phyloP scores from a whole-genome alignment of 2,888 invertebrate species.

The Eupithecia subfuscata region DNA sequence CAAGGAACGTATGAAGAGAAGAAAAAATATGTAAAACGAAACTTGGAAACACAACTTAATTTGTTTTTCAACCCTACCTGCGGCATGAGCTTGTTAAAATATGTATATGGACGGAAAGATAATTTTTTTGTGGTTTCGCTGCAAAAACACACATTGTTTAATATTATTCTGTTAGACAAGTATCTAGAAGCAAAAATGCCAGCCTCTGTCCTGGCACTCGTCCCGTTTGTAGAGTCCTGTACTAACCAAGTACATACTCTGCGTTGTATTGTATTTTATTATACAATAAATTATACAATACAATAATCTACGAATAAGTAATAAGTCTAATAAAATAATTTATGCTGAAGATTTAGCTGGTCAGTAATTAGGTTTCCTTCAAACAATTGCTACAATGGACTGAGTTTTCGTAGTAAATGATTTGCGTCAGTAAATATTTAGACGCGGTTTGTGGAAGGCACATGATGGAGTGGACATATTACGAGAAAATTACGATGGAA shows the following conservation, averaged over 20 bases:
- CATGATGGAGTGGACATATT: slow-evolving; percentile 21
- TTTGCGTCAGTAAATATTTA: slow-evolving; percentile 36
- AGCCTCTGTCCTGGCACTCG: not conserved
- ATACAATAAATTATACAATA: not conserved
- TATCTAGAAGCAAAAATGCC: not conserved
- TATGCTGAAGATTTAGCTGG: not conserved
- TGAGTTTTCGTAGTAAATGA: slow-evolving; percentile 28
- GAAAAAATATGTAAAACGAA: not conserved
- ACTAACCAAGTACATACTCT: not conserved
- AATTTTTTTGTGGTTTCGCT: not conserved
- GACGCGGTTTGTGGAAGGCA: slow-evolving; percentile 26
- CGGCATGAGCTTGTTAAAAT: not conserved
- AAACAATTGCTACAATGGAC: slow-evolving; percentile 13
- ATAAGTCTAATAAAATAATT: not conserved
- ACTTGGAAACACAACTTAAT: not conserved
- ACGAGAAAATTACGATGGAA: slow-evolving; percentile 16
- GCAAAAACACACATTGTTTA: not conserved
- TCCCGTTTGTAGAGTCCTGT: not conserved
- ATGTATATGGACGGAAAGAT: not conserved
- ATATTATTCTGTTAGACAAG: not conserved
- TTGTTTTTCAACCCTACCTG: not conserved
- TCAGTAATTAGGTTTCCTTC: not conserved
- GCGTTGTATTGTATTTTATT: not conserved
- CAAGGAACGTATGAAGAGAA: not conserved
- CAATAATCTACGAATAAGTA: no score